Conservation (phyloP, 2,113 vertebrate species). For the Cygnus buccinator region DNA sequence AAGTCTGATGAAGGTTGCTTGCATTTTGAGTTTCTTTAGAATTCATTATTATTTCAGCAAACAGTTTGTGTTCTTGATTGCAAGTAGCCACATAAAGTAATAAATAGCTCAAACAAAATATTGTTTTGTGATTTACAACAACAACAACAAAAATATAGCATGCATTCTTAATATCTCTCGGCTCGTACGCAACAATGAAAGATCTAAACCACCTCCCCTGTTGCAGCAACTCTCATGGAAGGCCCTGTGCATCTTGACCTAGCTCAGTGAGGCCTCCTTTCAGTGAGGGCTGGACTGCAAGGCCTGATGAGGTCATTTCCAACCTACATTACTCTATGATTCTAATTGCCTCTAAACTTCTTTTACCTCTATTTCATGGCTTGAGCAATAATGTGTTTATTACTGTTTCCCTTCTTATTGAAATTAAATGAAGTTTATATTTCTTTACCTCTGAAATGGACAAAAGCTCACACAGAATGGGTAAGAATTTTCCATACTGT, state of each 20-base stretch:
- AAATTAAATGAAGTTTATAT: neutral
- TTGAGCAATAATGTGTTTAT: neutral
- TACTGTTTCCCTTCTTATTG: neutral
- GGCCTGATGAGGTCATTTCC: neutral
- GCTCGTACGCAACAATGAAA: rapidly evolving
- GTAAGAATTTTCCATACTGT: neutral
- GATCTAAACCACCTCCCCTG: neutral
- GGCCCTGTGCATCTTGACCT: rapidly evolving
- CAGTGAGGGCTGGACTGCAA: neutral
- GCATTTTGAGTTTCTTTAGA: neutral
- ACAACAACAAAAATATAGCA: neutral
- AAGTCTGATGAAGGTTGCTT: neutral
- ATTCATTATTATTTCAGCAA: neutral
- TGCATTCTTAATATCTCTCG: neutral
- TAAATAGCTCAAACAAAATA: neutral
- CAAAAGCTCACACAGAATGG: neutral
- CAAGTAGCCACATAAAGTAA: neutral
- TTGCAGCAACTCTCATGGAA: neutral
- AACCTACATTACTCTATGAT: neutral
- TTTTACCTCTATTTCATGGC: neutral
- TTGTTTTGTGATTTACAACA: neutral
- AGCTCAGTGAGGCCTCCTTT: neutral
- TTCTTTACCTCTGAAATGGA: neutral
- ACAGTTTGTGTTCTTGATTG: neutral
- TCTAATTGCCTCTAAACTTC: neutral